These are phyloP conservation scores for Diadumene lineata DNA, from an alignment of 92 coral and sea anemone genomes.

Conservation along the genomic window DNA sequence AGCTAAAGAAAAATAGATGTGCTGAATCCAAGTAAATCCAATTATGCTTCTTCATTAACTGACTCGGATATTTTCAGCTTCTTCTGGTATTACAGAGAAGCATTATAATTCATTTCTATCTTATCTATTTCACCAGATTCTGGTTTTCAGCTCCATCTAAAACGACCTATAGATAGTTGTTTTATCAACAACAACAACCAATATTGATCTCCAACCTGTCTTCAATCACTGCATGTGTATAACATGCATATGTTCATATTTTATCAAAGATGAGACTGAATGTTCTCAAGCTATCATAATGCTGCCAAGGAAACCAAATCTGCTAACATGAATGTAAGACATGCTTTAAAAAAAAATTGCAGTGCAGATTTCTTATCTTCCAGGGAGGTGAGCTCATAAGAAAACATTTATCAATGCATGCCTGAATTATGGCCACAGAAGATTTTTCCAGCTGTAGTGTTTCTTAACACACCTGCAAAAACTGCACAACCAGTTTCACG, in stretches of 20 bases:
- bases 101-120: conserved; percentile 50
- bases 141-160: conserved; percentile 29
- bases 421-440: conserved; percentile 67
- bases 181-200: conserved; percentile 32
- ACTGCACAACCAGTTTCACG: too few species aligned
- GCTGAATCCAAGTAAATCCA: conserved; percentile 27
- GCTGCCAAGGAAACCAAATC: conserved; percentile 68
- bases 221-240: too few species aligned
- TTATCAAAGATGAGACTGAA: conserved; percentile 50
- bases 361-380: conserved; percentile 65
- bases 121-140: conserved; percentile 57
- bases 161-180: conserved; percentile 46
- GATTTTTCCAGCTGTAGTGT: conserved; percentile 55
- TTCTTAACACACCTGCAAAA: conserved; percentile 58
- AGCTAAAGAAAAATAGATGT: conserved; percentile 42
- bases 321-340: conserved; percentile 23
- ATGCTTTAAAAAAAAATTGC: conserved; percentile 41
- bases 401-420: conserved; percentile 64
- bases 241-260: conserved; percentile 39
- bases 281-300: conserved; percentile 65
- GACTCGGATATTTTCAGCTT: conserved; percentile 32
- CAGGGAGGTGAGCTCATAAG: conserved; percentile 58
- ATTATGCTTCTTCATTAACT: conserved; percentile 27
- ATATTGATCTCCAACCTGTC: conserved; percentile 64
- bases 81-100: conserved; percentile 25